These are phyloP conservation scores for Callithrix jacchus DNA, from an alignment of 2,113 vertebrate genomes.

Conservation along the genomic window DNA sequence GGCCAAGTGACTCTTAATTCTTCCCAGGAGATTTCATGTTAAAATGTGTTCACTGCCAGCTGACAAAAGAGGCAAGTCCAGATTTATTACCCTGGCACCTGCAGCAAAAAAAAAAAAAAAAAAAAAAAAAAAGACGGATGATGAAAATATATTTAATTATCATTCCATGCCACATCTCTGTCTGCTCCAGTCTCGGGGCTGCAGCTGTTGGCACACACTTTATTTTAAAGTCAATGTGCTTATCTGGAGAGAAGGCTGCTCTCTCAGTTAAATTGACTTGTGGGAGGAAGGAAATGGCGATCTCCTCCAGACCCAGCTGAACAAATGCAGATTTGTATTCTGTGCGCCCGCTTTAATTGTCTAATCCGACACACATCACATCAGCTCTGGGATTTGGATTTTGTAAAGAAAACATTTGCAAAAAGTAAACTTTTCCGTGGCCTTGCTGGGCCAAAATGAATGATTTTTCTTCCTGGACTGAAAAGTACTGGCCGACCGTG, in stretches of 20 bases:
- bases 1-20: slow-evolving; percentile 80
- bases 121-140: slow-evolving; percentile 78
- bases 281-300: slow-evolving; percentile 79
- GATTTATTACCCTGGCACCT: slow-evolving; percentile 84
- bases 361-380: neutral
- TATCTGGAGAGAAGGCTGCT: slow-evolving; percentile 84
- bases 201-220: slow-evolving; percentile 85
- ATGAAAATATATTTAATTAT: slow-evolving; percentile 91
- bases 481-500: neutral
- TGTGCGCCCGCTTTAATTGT: slow-evolving; percentile 80
- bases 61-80: slow-evolving; percentile 75
- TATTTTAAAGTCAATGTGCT: slow-evolving; percentile 89
- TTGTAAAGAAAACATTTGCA: slow-evolving; percentile 66
- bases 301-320: slow-evolving; percentile 82
- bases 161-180: slow-evolving; percentile 91
- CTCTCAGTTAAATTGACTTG: slow-evolving; percentile 85
- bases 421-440: slow-evolving; percentile 59
- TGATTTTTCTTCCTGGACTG: neutral
- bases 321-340: slow-evolving; percentile 83
- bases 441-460: neutral
- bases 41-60: slow-evolving; percentile 77
- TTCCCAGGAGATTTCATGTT: slow-evolving; percentile 74
- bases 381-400: slow-evolving; percentile 53
- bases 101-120: slow-evolving; percentile 74
- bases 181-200: slow-evolving; percentile 85